Evolutionary conservation across 2,888 invertebrate species (phyloP).

Genomic region (Amblyteles armatorius): DNA sequence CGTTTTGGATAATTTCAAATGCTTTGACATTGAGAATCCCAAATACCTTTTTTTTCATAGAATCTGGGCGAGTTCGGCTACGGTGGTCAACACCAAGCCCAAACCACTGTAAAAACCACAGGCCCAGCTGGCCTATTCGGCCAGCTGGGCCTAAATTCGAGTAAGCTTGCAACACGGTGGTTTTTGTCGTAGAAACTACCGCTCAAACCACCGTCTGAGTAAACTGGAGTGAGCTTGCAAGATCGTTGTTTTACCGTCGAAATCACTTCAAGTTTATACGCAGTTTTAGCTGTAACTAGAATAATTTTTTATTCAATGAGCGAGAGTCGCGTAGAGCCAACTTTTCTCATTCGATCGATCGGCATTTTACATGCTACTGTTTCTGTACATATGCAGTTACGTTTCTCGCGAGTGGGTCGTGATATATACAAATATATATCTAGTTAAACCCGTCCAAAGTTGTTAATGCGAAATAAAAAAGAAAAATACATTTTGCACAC

Average conservation of each 20-base stretch:
- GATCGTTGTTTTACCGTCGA: too few species aligned
- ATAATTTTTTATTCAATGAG: conserved; percentile 51
- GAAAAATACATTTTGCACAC: conserved; percentile 50
- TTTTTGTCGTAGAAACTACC: too few species aligned
- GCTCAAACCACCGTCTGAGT: too few species aligned
- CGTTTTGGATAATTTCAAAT: neutral
- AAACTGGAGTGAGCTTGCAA: too few species aligned
- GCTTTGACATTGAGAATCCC: neutral
- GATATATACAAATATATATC: conserved; percentile 1
- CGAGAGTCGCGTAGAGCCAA: conserved; percentile 29
- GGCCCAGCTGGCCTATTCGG: too few species aligned
- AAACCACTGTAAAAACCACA: too few species aligned
- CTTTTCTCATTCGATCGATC: conserved; percentile 46
- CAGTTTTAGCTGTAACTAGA: conserved; percentile 31
- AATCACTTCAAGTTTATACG: conserved; percentile 70
- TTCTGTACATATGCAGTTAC: conserved; percentile 47
- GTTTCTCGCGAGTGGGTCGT: conserved; percentile 30
- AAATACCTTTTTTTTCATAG: neutral
- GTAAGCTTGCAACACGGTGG: too few species aligned
- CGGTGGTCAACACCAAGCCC: too few species aligned
- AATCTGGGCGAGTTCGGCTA: too few species aligned
- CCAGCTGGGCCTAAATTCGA: too few species aligned
- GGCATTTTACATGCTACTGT: conserved; percentile 49
- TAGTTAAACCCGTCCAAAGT: conserved; percentile 38
- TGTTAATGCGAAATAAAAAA: conserved; percentile 38